Evolutionary conservation across 2,888 invertebrate species (phyloP).

Genomic region (Parochlus steinenii): DNA sequence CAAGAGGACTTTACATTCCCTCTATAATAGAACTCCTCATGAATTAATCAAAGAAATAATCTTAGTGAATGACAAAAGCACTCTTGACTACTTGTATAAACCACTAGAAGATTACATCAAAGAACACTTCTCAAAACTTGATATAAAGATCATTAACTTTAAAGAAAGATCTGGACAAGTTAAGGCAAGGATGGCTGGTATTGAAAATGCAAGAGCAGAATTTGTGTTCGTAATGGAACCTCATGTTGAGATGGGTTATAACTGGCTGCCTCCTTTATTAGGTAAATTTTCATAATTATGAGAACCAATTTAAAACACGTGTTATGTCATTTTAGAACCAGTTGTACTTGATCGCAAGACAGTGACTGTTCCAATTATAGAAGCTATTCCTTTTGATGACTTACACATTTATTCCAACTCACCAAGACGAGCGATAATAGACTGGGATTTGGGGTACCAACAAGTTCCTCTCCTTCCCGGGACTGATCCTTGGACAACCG

Average conservation of each 20-base stretch:
- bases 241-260: conserved; percentile 5
- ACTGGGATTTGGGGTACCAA: conserved; percentile 5
- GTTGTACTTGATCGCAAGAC: not conserved
- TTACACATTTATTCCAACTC: conserved; percentile 1
- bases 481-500: conserved; percentile 43
- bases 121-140: not conserved
- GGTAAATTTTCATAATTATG: not conserved
- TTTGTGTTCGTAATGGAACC: conserved; percentile 5
- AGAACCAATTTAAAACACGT: not conserved
- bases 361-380: conserved; percentile 21
- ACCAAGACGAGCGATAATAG: not conserved
- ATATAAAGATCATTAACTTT: conserved; percentile 3
- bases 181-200: conserved; percentile 3
- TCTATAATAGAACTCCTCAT: conserved; percentile 8
- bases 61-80: conserved; percentile 8
- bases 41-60: conserved; percentile 9
- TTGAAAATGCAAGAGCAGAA: conserved; percentile 2
- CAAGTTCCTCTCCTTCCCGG: conserved; percentile 39
- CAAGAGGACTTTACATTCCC: conserved; percentile 1
- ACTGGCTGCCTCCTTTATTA: conserved; percentile 8
- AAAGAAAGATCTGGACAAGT: conserved; percentile 3
- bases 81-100: not conserved
- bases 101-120: conserved; percentile 1
- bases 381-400: conserved; percentile 5
- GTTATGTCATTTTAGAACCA: conserved; percentile 1